Base-by-base conservation (phyloP, 2,113 vertebrate species). In the Nycticryphes semicollaris region DNA sequence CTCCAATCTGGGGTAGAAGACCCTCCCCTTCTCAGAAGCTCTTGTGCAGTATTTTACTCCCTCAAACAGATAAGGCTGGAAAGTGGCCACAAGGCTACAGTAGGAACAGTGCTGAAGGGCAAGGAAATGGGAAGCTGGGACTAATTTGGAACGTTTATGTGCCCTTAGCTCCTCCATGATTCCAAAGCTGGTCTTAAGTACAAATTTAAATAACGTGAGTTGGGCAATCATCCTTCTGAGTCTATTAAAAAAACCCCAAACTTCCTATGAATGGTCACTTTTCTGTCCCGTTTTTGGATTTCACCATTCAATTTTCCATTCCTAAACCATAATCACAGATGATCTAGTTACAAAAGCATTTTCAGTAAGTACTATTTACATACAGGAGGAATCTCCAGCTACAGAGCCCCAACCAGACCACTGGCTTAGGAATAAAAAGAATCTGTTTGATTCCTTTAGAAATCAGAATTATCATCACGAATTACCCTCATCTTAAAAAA, bases 371-470 rank as follows among this genome's bases (percentile, higher is more conserved):
- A 15, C 53, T 93, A 6, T 89, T 95, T 85, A 39, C 81, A 87
- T 25, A 60, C 10, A 64, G 41, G 33, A 88, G 77, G 48, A 78
- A 35, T 41, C 48, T 53, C 56, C 81, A 73, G 73, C 84, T 93
- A 57, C 47, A 66, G 64, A 45, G 9, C 59, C 70, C 31, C 56
- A 45, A 90, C 37, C 7, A 93, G 54, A 82, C 77, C n/a, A 91
- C 80, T 84, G 80, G 88, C 77, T 93, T 80, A 95, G 93, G 80
- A 97, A 93, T 86, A 96, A 96, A 93, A 96, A 94, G 66, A 91
- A 95, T 27, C 79, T 48, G 72, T 50, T 87, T 87, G 72, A 96
- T 94, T 92, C 80, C 86, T 94, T 93, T 95, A 97, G 92, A 85
- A 84, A 94, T 66, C 77, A 90, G 79, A 95, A 94, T 78, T 70